A percentile compares a stretch with the other conserved stretches of the same genome.
Conservation (phyloP, 2,113 vertebrate genomes). For the Calypte anna region DNA sequence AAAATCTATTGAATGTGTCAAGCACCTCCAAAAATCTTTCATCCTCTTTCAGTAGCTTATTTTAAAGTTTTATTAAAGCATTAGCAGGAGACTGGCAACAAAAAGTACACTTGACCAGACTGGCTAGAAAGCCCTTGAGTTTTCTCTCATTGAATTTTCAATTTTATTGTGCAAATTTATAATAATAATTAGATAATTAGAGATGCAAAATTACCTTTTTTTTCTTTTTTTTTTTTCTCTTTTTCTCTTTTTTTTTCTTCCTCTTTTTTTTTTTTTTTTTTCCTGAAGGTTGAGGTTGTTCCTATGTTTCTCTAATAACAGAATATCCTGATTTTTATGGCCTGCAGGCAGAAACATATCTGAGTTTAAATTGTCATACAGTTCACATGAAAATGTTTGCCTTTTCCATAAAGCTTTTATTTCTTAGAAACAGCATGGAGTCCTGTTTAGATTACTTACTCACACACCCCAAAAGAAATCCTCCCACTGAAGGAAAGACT, state of each 20-base stretch:
- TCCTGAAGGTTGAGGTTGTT: neutral
- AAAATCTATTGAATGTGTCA: neutral
- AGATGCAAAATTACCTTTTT: neutral
- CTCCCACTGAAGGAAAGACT: neutral
- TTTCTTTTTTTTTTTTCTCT: too few species aligned
- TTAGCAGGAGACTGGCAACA: neutral
- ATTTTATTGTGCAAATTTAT: neutral
- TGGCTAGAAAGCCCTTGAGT: neutral
- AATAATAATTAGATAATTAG: neutral
- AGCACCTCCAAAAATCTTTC: neutral
- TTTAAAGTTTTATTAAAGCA: constrained; percentile 29
- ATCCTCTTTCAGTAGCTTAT: neutral
- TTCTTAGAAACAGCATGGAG: neutral
- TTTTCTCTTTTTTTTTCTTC: too few species aligned
- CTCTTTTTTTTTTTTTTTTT: neutral
- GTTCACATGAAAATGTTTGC: neutral
- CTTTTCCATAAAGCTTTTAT: neutral
- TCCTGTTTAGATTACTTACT: neutral
- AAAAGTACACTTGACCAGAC: neutral
- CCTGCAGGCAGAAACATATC: neutral
- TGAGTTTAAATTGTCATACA: neutral
- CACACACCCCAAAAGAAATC: neutral
- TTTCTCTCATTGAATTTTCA: neutral
- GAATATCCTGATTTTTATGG: neutral
- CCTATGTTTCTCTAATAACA: neutral